Percentiles rank a stretch among this genome's conserved stretches.
These are phyloP conservation scores for Luscinia megarhynchos DNA, from an alignment of 2,797 vertebrate species.

Conservation along the genomic window DNA sequence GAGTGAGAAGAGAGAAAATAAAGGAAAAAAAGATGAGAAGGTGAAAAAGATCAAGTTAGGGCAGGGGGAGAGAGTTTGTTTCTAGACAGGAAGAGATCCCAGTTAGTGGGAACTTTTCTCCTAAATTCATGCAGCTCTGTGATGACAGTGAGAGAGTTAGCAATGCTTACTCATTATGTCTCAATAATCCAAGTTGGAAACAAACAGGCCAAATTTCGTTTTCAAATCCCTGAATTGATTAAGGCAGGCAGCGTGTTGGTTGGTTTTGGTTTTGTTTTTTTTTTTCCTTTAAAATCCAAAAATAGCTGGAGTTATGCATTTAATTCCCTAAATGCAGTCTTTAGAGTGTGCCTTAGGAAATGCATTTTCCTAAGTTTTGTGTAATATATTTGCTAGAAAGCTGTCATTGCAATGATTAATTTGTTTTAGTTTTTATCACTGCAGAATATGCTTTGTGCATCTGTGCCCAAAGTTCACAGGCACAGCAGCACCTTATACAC, in stretches of 20 bases:
- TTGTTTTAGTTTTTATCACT: background rate
- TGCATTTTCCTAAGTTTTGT: background rate
- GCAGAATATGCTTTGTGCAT: background rate
- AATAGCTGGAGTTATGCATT: background rate
- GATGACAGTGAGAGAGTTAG: background rate
- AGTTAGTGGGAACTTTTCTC: background rate
- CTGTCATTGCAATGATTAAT: background rate
- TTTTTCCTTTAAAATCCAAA: background rate
- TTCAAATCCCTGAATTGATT: background rate
- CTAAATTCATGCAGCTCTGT: background rate
- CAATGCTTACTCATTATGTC: background rate
- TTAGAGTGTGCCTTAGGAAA: background rate
- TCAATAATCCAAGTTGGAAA: background rate
- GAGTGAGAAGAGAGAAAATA: background rate
- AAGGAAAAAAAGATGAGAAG: background rate
- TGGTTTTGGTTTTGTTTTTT: accelerated
- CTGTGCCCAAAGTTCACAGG: background rate
- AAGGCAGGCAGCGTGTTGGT: background rate
- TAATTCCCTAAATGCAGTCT: conserved; percentile 19
- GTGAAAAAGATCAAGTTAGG: background rate
- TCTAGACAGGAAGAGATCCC: background rate
- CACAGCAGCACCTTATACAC: conserved; percentile 19
- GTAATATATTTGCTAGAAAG: conserved; percentile 21
- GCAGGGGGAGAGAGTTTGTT: background rate
- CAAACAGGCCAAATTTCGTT: background rate